These are phyloP conservation scores for Meteorus cinctellus DNA, from an alignment of 2,888 invertebrate genomes.

Conservation along the genomic window DNA sequence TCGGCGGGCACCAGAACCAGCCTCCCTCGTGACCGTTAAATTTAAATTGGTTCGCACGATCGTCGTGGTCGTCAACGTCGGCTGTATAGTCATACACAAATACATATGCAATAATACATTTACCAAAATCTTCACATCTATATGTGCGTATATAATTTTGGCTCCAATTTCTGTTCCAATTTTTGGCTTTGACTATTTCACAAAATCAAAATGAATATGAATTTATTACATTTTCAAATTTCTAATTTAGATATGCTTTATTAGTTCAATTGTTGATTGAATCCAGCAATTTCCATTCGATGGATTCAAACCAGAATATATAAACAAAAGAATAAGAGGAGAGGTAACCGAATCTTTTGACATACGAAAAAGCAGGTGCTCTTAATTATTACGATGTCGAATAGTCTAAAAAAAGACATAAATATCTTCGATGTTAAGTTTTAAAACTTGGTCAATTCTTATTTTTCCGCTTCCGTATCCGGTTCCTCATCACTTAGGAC, in stretches of 20 bases:
- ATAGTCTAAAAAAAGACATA: no score
- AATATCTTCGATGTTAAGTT: not conserved
- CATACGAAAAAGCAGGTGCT: no score
- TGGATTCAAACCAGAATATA: no score
- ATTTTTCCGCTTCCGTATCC: not conserved
- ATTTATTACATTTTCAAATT: no score
- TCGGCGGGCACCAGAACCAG: conserved; percentile 16
- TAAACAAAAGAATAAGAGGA: no score
- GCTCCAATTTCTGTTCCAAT: not conserved
- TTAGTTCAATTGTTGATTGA: no score
- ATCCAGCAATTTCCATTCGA: no score
- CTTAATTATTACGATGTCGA: no score
- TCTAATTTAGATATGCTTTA: no score
- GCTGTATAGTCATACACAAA: not conserved
- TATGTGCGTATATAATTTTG: not conserved
- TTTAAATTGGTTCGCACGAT: conserved; percentile 23
- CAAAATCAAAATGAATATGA: no score
- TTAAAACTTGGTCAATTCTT: not conserved
- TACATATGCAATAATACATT: not conserved
- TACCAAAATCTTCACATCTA: no score
- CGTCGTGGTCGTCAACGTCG: conserved; percentile 9
- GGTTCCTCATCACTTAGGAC: not conserved
- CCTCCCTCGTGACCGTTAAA: conserved; percentile 25
- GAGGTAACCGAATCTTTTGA: no score
- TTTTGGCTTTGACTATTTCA: not conserved